Evolutionary conservation across 2,888 invertebrate species (phyloP).

Genomic region (Zygothrica quintamaculata): DNA sequence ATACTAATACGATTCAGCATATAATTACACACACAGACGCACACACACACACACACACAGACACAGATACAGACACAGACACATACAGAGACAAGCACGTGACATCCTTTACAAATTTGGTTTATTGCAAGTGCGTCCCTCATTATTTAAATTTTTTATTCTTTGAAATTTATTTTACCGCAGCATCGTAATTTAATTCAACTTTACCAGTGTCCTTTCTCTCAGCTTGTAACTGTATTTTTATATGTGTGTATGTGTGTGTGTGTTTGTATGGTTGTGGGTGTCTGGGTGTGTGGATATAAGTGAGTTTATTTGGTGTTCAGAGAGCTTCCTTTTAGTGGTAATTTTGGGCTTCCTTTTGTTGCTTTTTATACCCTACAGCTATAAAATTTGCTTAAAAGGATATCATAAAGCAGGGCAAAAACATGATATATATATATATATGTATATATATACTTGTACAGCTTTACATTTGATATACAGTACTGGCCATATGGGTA

Average conservation of each 20-base stretch:
- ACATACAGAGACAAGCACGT: not conserved
- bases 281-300: too few species aligned
- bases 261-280: too few species aligned
- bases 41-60: not conserved
- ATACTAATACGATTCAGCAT: too few species aligned
- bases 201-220: constrained; percentile 24
- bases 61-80: too few species aligned
- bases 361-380: constrained; percentile 9
- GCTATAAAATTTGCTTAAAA: not conserved
- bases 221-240: too few species aligned
- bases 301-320: constrained; percentile 31
- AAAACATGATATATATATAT: too few species aligned
- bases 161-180: constrained; percentile 48
- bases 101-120: not conserved
- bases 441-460: too few species aligned
- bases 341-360: constrained; percentile 48
- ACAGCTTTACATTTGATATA: too few species aligned
- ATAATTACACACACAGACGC: not conserved
- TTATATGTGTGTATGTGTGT: constrained; percentile 11
- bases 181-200: constrained; percentile 53
- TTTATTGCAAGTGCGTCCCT: constrained; percentile 17
- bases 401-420: not conserved
- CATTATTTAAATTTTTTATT: constrained; percentile 55
- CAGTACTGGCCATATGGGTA: too few species aligned
- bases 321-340: constrained; percentile 35